Evolutionary conservation across 2,888 invertebrate species (phyloP).

Genomic region (Siphonodentalium dalli): DNA sequence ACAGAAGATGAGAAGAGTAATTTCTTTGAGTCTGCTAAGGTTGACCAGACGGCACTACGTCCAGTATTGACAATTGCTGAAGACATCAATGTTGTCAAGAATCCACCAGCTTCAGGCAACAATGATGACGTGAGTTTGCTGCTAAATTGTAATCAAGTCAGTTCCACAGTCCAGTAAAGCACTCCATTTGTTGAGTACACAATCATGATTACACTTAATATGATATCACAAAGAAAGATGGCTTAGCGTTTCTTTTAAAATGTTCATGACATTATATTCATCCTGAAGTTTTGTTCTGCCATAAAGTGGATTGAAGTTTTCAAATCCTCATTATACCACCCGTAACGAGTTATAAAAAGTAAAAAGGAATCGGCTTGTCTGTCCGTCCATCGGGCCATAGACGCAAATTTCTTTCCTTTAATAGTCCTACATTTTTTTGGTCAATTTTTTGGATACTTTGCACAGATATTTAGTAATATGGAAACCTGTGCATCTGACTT

Average conservation of each 20-base stretch:
- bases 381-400: too few species aligned
- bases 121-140: slow-evolving; percentile 37
- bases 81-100: slow-evolving; percentile 37
- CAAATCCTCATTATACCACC: too few species aligned
- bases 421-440: too few species aligned
- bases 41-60: slow-evolving; percentile 30
- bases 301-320: too few species aligned
- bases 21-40: slow-evolving; percentile 28
- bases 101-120: slow-evolving; percentile 55
- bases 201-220: background rate
- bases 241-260: background rate
- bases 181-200: background rate
- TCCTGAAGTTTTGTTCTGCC: too few species aligned
- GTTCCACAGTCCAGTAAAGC: background rate
- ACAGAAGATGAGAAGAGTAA: slow-evolving; percentile 82
- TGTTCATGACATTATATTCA: background rate
- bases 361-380: too few species aligned
- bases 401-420: too few species aligned
- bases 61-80: slow-evolving; percentile 65
- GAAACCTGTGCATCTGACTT: too few species aligned
- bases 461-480: too few species aligned
- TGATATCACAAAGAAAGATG: background rate
- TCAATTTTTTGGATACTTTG: too few species aligned
- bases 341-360: too few species aligned
- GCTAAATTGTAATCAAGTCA: background rate